phyloP scores from a whole-genome alignment of 2,888 invertebrate species.

The Cryptus armator region DNA sequence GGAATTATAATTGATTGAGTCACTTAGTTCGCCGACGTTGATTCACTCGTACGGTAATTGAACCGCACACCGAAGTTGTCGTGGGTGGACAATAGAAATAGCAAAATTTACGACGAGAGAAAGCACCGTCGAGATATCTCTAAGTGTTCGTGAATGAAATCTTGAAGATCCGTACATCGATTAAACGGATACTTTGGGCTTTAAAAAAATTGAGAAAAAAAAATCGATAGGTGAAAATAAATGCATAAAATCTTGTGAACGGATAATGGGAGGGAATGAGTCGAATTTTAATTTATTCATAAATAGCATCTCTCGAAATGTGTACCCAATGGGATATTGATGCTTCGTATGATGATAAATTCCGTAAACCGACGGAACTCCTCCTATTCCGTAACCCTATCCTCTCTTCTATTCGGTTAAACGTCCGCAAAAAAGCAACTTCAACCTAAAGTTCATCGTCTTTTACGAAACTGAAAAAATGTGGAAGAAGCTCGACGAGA shows the following conservation, averaged over 20 bases:
- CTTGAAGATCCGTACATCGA: constrained; percentile 54
- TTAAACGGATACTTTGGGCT: constrained; percentile 6
- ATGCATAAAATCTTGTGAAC: not conserved
- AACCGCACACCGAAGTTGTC: constrained; percentile 45
- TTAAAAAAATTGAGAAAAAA: not conserved
- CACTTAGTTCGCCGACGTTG: constrained; percentile 60
- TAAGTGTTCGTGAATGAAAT: constrained; percentile 74
- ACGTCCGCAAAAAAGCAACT: constrained; percentile 16
- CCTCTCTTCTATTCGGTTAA: not conserved
- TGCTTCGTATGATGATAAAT: not conserved
- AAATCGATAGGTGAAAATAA: not conserved
- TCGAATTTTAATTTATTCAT: not conserved
- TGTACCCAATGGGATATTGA: not conserved
- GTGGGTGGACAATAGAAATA: constrained; percentile 63
- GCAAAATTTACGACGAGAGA: constrained; percentile 28
- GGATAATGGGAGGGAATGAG: not conserved
- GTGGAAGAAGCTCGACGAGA: constrained; percentile 21
- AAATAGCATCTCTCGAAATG: not conserved
- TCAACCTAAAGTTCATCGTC: constrained; percentile 36
- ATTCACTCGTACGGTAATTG: constrained; percentile 61
- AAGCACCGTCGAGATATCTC: not conserved
- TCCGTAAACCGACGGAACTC: too few relatives aligned
- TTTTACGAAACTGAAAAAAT: constrained; percentile 43
- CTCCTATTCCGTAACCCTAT: too few relatives aligned
- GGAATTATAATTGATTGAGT: constrained; percentile 67